These are phyloP conservation scores for Coreoperca whiteheadi DNA, from an alignment of 2,113 vertebrate species.

Conservation along the genomic window DNA sequence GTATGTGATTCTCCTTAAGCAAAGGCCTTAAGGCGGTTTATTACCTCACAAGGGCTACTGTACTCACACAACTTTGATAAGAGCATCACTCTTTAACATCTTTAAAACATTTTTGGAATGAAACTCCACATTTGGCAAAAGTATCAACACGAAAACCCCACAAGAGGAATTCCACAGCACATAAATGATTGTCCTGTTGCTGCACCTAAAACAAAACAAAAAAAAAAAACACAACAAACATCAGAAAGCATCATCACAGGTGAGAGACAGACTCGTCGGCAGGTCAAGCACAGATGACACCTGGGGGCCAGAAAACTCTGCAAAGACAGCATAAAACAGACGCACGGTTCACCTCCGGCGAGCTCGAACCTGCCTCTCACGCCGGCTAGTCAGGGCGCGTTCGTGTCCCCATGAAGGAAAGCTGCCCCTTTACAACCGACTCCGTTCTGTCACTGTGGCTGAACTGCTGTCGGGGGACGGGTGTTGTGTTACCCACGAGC, in stretches of 20 bases:
- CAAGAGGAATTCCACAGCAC: not conserved
- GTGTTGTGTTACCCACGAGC: not conserved
- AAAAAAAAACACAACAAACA: too few species aligned
- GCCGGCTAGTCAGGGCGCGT: rapidly evolving
- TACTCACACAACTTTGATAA: too few species aligned
- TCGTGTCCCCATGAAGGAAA: not conserved
- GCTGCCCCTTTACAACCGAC: not conserved
- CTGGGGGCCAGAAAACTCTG: constrained; percentile 16
- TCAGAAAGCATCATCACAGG: not conserved
- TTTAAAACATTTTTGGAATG: not conserved
- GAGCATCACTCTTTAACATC: not conserved
- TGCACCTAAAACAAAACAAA: constrained; percentile 16
- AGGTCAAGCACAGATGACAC: not conserved
- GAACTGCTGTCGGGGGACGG: not conserved
- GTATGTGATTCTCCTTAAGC: not conserved
- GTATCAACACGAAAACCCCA: not conserved
- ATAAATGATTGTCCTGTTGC: not conserved
- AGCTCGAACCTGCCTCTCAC: not conserved
- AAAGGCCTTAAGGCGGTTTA: not conserved
- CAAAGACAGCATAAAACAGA: not conserved
- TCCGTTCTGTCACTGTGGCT: not conserved
- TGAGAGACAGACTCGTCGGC: not conserved
- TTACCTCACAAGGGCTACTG: too few species aligned
- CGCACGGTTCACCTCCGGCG: not conserved
- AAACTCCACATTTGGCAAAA: constrained; percentile 1